A percentile compares a stretch with the other conserved stretches of the same genome.
These are phyloP conservation scores for Heteronetta atricapilla DNA, from an alignment of 2,113 vertebrate genomes.

Conservation along the genomic window DNA sequence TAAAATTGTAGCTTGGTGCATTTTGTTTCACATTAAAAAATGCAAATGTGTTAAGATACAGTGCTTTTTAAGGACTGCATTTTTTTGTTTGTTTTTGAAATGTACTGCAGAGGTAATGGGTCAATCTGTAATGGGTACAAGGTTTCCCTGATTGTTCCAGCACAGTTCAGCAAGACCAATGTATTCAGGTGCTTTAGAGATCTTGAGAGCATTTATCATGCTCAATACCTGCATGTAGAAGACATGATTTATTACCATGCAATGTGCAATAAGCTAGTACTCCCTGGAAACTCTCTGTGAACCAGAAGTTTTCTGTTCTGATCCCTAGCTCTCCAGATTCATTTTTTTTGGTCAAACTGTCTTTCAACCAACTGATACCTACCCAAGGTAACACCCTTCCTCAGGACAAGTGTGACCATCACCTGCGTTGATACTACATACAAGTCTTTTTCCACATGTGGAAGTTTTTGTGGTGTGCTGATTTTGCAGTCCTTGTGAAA, in stretches of 20 bases:
- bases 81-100: background rate
- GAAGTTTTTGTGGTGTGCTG: background rate
- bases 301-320: background rate
- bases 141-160: background rate
- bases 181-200: background rate
- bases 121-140: background rate
- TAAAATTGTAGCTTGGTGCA: background rate
- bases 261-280: background rate
- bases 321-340: background rate
- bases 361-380: background rate
- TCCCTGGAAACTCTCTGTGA: background rate
- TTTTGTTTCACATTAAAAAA: background rate
- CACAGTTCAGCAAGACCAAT: background rate
- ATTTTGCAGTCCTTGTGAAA: background rate
- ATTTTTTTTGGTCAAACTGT: background rate
- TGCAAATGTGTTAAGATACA: background rate
- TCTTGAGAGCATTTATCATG: background rate
- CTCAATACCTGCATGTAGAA: background rate
- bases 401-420: background rate
- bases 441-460: background rate
- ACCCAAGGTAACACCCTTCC: background rate
- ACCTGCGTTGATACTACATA: background rate
- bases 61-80: background rate
- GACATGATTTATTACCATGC: background rate
- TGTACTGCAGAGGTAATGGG: background rate